Evolutionary conservation across 2,888 invertebrate species (phyloP), one percentile per base, ranked within the genome.

Genomic region (Brenthis ino): DNA sequence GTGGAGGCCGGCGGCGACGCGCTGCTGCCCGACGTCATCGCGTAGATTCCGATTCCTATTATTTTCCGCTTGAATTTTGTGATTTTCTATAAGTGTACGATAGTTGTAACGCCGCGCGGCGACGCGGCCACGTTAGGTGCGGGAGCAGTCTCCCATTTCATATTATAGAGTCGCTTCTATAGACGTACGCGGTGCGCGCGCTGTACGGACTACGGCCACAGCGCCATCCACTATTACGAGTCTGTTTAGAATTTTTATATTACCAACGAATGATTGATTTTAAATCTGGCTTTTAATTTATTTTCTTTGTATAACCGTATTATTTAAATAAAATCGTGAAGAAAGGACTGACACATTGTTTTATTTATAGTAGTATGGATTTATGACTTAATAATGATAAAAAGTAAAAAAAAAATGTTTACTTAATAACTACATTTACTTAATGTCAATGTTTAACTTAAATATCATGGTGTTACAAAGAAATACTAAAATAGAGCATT

Each of bases 181-280:
- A 87, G 87, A 85, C 81, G 68, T 71, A 71, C 68, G 66, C 60
- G 65, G 68, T 28, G 5, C 28, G 66, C 57, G 66, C 53, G 72
- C 64, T 60, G 64, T 13, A 70, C 57, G 28, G 28, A 28, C 28
- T 28, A 28, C 28, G 28, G 70, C 63, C 67, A 47, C 50, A 53
- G 65, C 68, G 72, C 65, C 58, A 86, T 88, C 84, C 86, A 88
- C 84, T 89, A 88, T 84, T 86, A 86, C 85, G 88, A 90, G 89
- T 90, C 89, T 88, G 90, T 91, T 91, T 91, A 92, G 91, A 92
- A 89, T 93, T 93, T 79, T 93, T 92, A 92, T 92, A 93, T 90
- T 92, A 91, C 91, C 91, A 89, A 92, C 92, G 91, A 91, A 91
- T 85, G 86, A 90, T 88, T 88, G 88, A 91, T 85, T 89, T 82